Percentiles rank a stretch among this genome's conserved stretches.
Conservation (phyloP, 1,140 invertebrate species). For the Pinna nobilis region DNA sequence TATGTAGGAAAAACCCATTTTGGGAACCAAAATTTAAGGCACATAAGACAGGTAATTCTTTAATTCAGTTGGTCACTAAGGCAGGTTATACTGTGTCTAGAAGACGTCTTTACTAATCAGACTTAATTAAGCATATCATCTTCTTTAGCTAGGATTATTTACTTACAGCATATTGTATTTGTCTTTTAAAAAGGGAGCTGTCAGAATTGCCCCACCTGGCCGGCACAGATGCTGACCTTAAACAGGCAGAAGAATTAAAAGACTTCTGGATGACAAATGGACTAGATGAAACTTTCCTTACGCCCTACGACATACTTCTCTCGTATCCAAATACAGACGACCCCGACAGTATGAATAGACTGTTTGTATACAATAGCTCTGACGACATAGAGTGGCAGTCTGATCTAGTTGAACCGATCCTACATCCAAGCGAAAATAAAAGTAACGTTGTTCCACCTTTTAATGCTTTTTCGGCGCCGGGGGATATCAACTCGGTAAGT, state of each 20-base stretch:
- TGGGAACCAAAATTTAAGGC: too few species aligned
- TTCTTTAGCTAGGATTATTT: neutral
- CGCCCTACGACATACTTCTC: constrained; percentile 68
- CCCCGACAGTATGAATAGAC: constrained; percentile 49
- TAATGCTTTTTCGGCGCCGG: constrained; percentile 65
- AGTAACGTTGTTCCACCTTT: constrained; percentile 67
- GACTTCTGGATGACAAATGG: constrained; percentile 57
- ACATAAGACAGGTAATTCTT: neutral
- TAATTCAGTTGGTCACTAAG: too few species aligned
- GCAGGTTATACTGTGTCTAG: too few species aligned
- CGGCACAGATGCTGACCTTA: constrained; percentile 57
- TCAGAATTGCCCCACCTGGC: constrained; percentile 66
- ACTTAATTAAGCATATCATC: neutral
- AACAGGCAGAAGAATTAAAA: constrained; percentile 56
- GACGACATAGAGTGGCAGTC: constrained; percentile 49
- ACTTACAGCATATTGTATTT: neutral
- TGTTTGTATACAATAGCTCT: constrained; percentile 49
- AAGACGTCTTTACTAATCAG: neutral
- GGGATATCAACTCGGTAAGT: constrained; percentile 34
- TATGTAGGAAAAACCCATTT: too few species aligned
- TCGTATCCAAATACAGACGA: constrained; percentile 66
- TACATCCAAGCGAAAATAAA: constrained; percentile 61
- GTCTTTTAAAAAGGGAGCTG: constrained; percentile 46
- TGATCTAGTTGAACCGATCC: constrained; percentile 52
- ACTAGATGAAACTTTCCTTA: constrained; percentile 58